Evolutionary conservation across 2,888 invertebrate species (phyloP), one percentile per base, ranked within the genome.

Genomic region (Cerceris rybyensis): DNA sequence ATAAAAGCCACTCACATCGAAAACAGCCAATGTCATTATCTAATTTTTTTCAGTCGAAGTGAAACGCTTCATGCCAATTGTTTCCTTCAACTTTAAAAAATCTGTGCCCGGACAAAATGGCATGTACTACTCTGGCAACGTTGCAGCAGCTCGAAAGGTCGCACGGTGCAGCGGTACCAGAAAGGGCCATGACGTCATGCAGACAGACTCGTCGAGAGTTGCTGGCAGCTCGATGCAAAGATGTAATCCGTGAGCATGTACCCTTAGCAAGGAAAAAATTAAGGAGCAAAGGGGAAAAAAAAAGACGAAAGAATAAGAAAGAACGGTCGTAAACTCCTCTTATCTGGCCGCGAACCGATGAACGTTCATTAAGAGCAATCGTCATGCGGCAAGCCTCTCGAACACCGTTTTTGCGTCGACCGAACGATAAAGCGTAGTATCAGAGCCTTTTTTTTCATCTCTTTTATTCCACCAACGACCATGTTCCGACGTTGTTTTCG

Each of bases 311-410:
- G 69, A 77, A 59, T 14, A 66, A 41, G 14, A 58, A 55, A 61
- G 42, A 73, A 52, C 28, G 17, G 57, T 78, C 52, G 78, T 70
- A 50, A 74, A 69, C 54, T 16, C 42, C 57, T 59, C 70, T 78
- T 70, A 68, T 75, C 80, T 68, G 39, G 42, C 70, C 84, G 82
- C 89, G 78, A 88, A 88, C 85, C 86, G 88, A 90, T 88, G 87
- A 87, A 84, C 84, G 83, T 86, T 89, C 87, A 88, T 89, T 86
- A 88, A 87, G 82, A 77, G 85, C 74, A 78, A 75, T 76, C 66
- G 78, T 69, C 67, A 65, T 54, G 74, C 75, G 28, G 13, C 57
- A 52, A 67, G 55, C 71, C 66, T 77, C 63, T 78, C 65, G 78
- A 67, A 41, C 69, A 72, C 64, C 55, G 41, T 58, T 49, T 73